These are phyloP conservation scores for Chrysolina oricalcia DNA, from an alignment of 2,888 invertebrate genomes.

Conservation along the genomic window DNA sequence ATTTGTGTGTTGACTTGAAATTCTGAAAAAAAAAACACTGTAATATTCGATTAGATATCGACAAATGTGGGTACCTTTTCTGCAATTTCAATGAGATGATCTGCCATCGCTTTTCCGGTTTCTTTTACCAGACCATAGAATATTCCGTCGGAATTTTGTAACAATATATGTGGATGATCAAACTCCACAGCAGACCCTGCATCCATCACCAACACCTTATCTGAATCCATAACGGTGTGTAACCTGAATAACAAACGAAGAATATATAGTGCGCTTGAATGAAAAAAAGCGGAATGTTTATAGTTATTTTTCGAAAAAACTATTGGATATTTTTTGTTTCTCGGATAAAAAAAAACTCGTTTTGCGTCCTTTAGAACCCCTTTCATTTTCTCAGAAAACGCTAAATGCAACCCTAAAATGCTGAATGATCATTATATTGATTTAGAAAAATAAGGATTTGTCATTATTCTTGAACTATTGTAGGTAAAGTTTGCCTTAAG, in stretches of 20 bases:
- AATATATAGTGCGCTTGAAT: neutral
- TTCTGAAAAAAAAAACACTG: slow-evolving; percentile 42
- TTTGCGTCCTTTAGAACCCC: too few relatives aligned
- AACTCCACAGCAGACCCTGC: slow-evolving; percentile 80
- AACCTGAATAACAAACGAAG: slow-evolving; percentile 71
- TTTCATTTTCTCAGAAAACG: too few relatives aligned
- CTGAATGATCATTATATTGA: too few relatives aligned
- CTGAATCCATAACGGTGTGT: slow-evolving; percentile 90
- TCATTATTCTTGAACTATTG: too few relatives aligned
- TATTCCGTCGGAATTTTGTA: slow-evolving; percentile 74
- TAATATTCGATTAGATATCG: neutral
- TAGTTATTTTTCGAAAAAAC: too few relatives aligned
- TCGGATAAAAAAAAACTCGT: too few relatives aligned
- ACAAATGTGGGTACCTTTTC: slow-evolving; percentile 54
- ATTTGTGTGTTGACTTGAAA: slow-evolving; percentile 35
- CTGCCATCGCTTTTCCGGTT: slow-evolving; percentile 73
- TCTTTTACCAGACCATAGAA: slow-evolving; percentile 78
- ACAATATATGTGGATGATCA: slow-evolving; percentile 79
- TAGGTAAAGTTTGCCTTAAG: too few relatives aligned
- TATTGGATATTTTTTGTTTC: too few relatives aligned
- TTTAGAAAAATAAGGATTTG: too few relatives aligned
- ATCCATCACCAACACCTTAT: slow-evolving; percentile 79
- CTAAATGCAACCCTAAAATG: too few relatives aligned
- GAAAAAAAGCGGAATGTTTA: too few relatives aligned
- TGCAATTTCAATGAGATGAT: slow-evolving; percentile 61